A percentile compares a stretch with the other conserved stretches of the same genome.
These are phyloP conservation scores for Oophaga pumilio DNA, from an alignment of 2,113 vertebrate genomes.

Conservation along the genomic window DNA sequence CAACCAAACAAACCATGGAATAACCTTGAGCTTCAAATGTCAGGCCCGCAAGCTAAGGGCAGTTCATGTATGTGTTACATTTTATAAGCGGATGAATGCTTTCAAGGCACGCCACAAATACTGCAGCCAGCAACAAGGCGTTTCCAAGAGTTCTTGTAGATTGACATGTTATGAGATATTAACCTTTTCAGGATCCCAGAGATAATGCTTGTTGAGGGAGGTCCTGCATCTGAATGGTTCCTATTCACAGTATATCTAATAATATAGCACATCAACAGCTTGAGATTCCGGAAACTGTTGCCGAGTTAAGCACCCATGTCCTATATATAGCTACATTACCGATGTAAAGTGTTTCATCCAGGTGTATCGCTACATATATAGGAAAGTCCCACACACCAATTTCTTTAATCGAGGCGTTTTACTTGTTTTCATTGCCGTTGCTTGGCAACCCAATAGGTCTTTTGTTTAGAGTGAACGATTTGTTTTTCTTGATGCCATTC, in stretches of 20 bases:
- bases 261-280: not conserved
- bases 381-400: not conserved
- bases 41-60: constrained; percentile 51
- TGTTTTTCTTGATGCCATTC: not conserved
- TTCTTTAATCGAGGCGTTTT: not conserved
- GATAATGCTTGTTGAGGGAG: not conserved
- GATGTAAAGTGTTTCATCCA: not conserved
- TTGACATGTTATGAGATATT: constrained; percentile 40
- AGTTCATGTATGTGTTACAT: constrained; percentile 52
- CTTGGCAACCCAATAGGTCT: constrained; percentile 4
- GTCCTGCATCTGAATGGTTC: not conserved
- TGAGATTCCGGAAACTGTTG: not conserved
- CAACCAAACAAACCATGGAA: constrained; percentile 37
- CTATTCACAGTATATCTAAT: not conserved
- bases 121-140: constrained; percentile 38
- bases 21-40: constrained; percentile 61
- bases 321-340: not conserved
- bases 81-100: constrained; percentile 58
- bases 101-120: constrained; percentile 29
- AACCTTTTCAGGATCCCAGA: constrained; percentile 14
- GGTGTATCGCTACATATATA: not conserved
- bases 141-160: constrained; percentile 36
- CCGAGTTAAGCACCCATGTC: not conserved
- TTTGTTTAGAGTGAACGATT: not conserved
- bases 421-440: not conserved